Evolutionary conservation across 2,113 vertebrate genomes (phyloP).

Genomic region (Archocentrus centrarchus): DNA sequence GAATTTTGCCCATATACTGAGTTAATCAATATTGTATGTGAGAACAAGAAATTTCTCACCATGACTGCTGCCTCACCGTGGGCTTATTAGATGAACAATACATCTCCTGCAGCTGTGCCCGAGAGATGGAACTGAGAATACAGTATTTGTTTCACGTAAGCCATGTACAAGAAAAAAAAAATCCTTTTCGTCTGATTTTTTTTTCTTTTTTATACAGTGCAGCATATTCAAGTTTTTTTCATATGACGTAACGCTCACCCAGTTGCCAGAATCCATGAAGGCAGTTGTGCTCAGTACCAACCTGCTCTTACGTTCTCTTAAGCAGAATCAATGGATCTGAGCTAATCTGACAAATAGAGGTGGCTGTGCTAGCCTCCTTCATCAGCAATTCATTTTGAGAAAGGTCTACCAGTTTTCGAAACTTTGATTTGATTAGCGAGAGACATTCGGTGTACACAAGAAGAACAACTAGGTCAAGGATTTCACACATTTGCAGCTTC

Average conservation of each 20-base stretch:
- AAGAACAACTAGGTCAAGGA: constrained; percentile 60
- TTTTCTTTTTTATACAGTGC: constrained; percentile 8
- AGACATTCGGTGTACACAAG: not conserved
- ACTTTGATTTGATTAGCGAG: constrained; percentile 40
- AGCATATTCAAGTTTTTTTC: not conserved
- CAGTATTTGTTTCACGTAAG: constrained; percentile 1
- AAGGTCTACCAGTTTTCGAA: constrained; percentile 32
- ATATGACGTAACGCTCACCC: constrained; percentile 33
- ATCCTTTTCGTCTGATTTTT: not conserved
- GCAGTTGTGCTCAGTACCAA: constrained; percentile 16
- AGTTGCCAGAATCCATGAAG: constrained; percentile 38
- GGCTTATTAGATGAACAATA: constrained; percentile 41
- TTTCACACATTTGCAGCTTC: constrained; percentile 34
- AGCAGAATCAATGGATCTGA: constrained; percentile 30
- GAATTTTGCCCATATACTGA: constrained; percentile 5
- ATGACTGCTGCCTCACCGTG: not conserved
- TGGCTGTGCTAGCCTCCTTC: not conserved
- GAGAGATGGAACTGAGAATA: constrained; percentile 12
- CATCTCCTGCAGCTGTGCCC: constrained; percentile 1
- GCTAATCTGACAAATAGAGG: constrained; percentile 31
- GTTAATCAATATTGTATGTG: constrained; percentile 45
- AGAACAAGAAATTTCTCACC: constrained; percentile 18
- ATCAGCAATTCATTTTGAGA: constrained; percentile 11
- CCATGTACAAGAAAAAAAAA: not conserved
- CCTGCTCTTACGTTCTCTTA: constrained; percentile 8